Percentiles rank a stretch among this genome's conserved stretches.
These are phyloP conservation scores for Meiosimyza decipiens DNA, from an alignment of 2,888 invertebrate genomes.

Conservation along the genomic window DNA sequence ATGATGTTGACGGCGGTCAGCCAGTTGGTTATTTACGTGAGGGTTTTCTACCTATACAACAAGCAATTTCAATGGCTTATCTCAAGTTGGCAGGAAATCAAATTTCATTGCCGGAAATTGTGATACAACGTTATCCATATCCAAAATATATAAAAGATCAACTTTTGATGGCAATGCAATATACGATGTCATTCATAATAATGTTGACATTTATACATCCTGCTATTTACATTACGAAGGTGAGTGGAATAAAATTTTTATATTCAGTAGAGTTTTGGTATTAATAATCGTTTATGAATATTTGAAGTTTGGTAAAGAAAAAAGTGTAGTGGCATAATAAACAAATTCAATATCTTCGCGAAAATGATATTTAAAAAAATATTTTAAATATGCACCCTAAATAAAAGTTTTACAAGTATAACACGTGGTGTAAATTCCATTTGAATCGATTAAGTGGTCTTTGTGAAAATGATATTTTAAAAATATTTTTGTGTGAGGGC, in stretches of 20 bases:
- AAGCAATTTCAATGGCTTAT: slow-evolving; percentile 69
- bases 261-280: too few relatives aligned
- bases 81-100: slow-evolving; percentile 45
- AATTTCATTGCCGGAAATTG: slow-evolving; percentile 51
- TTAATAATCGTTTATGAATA: too few relatives aligned
- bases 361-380: too few relatives aligned
- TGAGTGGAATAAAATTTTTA: slow-evolving; percentile 40
- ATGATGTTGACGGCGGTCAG: slow-evolving; percentile 68
- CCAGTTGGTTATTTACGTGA: slow-evolving; percentile 73
- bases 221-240: slow-evolving; percentile 80
- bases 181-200: slow-evolving; percentile 79
- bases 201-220: slow-evolving; percentile 85
- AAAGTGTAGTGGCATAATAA: too few relatives aligned
- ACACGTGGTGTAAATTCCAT: too few relatives aligned
- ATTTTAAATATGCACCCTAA: too few relatives aligned
- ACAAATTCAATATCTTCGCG: too few relatives aligned
- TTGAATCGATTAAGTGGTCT: too few relatives aligned
- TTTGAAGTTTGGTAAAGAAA: too few relatives aligned
- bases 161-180: slow-evolving; percentile 74
- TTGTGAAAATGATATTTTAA: too few relatives aligned
- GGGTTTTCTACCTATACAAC: slow-evolving; percentile 76
- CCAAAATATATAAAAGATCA: slow-evolving; percentile 77
- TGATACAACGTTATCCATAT: slow-evolving; percentile 75
- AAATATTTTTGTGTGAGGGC: too few relatives aligned
- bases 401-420: too few relatives aligned